Evolutionary conservation across 2,797 vertebrate species (phyloP), one percentile per base, ranked within the genome.

Genomic region (Erethizon dorsatum): DNA sequence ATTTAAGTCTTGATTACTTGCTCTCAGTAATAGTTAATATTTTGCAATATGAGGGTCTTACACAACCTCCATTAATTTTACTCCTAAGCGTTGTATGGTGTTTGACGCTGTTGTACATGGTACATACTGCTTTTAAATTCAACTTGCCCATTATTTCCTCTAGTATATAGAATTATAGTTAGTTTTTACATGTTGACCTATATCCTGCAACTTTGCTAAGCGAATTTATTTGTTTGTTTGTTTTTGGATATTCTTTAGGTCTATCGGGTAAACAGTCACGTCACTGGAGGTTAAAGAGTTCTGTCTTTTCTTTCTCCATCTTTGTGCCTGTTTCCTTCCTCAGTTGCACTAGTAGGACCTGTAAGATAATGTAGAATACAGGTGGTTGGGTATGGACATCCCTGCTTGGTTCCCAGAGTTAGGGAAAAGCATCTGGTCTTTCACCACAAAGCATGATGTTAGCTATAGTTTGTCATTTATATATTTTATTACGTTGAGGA

Each of bases 1-100:
- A 18, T 56, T 90, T 54, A 67, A 47, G 33, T 87, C 37, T 82
- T 91, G 28, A 33, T 88, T 67, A 61, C 67, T 69, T 83, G 69
- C n/a, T 87, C 10, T 95, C 61, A 71, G 18, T 61, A 54, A 71
- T 33, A 52, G 37, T 88, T 90, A 83, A 20, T 82, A 52, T 54
- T 94, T 96, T 96, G 69, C 80, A 87, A 7, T 71, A 22, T 87
- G 79, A 56, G 86, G 4, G 14, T 93, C 89, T 96, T 88, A 65
- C 1, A 33, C 18, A 86, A 24, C 41, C 77, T 91, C 65, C 33
- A 24, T 79, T 87, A 80, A 93, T 71, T 90, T 90, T 78, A 47
- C 77, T 92, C 47, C 57, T 57, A 92, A 95, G 33, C 24, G 91
- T 86, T 96, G 95, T 77, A 37, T 80, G 20, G 47, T 65, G 95